These are phyloP conservation scores for Himalopsyche anomala DNA, from an alignment of 2,888 invertebrate species.

Conservation along the genomic window DNA sequence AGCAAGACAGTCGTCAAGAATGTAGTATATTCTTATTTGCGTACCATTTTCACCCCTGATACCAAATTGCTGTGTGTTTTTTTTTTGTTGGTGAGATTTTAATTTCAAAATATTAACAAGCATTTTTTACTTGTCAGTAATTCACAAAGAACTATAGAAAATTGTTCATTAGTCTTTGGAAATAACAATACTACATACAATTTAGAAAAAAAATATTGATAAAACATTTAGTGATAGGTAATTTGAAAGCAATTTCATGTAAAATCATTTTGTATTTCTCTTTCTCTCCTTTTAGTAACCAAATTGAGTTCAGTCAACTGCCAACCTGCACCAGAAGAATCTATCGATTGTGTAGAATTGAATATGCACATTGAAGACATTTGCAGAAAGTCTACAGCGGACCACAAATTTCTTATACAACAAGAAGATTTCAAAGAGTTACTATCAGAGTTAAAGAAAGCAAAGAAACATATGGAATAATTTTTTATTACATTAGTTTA, in stretches of 20 bases:
- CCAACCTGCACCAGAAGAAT: constrained; percentile 59
- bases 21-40: no score
- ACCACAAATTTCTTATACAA: constrained; percentile 59
- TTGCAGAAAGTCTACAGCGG: constrained; percentile 48
- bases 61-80: no score
- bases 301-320: constrained; percentile 57
- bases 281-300: constrained; percentile 60
- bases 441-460: constrained; percentile 61
- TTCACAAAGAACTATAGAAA: no score
- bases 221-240: no score
- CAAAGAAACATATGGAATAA: constrained; percentile 60
- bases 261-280: constrained; percentile 28
- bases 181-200: no score
- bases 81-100: no score
- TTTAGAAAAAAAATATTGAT: no score
- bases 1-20: no score
- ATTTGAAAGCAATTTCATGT: not conserved
- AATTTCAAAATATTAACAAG: no score
- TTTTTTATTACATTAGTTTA: not conserved
- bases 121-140: no score
- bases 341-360: constrained; percentile 63
- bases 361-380: constrained; percentile 61
- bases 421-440: constrained; percentile 58
- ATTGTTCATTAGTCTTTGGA: no score
- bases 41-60: no score